Conservation (phyloP, 2,888 invertebrate species). For the Entomobrya proxima region DNA sequence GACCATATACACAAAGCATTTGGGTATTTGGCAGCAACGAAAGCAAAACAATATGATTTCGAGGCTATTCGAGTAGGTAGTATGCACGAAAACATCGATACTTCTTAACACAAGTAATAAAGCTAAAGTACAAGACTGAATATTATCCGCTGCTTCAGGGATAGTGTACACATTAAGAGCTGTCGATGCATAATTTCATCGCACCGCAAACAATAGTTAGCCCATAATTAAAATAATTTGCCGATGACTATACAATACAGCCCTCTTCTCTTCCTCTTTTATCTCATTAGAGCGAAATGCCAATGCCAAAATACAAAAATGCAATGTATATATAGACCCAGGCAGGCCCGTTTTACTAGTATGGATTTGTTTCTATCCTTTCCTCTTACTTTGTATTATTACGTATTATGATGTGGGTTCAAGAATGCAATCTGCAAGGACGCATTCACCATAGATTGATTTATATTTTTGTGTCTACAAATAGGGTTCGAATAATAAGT, state of each 20-base stretch:
- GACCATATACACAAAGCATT: not conserved
- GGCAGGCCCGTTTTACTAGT: too few species aligned
- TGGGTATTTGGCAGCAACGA: not conserved
- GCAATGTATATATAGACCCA: too few species aligned
- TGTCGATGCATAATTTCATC: not conserved
- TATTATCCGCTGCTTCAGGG: not conserved
- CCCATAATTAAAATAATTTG: constrained; percentile 48
- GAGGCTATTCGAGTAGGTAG: not conserved
- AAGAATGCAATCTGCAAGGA: too few species aligned
- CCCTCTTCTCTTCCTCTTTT: constrained; percentile 17
- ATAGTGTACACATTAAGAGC: not conserved
- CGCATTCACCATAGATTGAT: too few species aligned
- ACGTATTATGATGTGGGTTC: too few species aligned
- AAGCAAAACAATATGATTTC: not conserved
- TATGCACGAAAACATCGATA: not conserved
- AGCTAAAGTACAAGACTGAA: not conserved
- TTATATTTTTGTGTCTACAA: too few species aligned
- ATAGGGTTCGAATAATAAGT: too few species aligned
- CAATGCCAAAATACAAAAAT: not conserved
- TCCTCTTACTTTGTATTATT: too few species aligned
- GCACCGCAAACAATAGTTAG: constrained; percentile 41
- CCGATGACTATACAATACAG: constrained; percentile 34
- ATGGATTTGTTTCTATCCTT: too few species aligned
- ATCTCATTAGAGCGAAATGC: too few species aligned
- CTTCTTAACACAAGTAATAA: not conserved